A percentile compares a stretch with the other conserved stretches of the same genome.
Conservation (phyloP, 2,888 invertebrate genomes). For the Temnothorax ravouxi region DNA sequence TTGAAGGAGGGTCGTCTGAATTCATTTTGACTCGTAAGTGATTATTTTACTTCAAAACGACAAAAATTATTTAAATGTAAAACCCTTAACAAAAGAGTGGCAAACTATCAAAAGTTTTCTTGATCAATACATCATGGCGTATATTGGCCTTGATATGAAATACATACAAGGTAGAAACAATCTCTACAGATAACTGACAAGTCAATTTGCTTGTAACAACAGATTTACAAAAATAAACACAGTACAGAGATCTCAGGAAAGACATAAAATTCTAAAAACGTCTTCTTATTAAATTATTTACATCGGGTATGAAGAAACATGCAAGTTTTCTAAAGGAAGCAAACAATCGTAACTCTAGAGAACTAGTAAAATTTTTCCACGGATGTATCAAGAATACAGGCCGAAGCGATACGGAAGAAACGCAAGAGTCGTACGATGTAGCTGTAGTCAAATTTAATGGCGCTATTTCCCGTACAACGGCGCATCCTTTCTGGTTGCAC, state of each 20-base stretch:
- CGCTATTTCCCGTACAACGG: conserved; percentile 49
- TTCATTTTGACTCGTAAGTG: too few relatives aligned
- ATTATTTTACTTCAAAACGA: too few relatives aligned
- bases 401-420: conserved; percentile 12
- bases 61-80: too few relatives aligned
- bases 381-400: conserved; percentile 15
- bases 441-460: conserved; percentile 66
- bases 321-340: conserved; percentile 7
- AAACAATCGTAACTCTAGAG: conserved; percentile 10
- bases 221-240: not conserved
- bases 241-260: not conserved
- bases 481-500: conserved; percentile 2
- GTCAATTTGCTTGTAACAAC: not conserved
- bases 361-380: conserved; percentile 17
- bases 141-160: too few relatives aligned
- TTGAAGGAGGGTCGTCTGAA: too few relatives aligned
- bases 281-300: not conserved
- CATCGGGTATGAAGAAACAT: not conserved
- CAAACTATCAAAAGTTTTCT: too few relatives aligned
- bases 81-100: too few relatives aligned
- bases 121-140: too few relatives aligned
- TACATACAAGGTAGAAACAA: not conserved
- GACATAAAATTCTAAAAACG: not conserved
- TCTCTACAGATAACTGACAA: not conserved
- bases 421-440: conserved; percentile 34